Conservation (phyloP, 2,888 invertebrate species). For the Campopleginae sp. region DNA sequence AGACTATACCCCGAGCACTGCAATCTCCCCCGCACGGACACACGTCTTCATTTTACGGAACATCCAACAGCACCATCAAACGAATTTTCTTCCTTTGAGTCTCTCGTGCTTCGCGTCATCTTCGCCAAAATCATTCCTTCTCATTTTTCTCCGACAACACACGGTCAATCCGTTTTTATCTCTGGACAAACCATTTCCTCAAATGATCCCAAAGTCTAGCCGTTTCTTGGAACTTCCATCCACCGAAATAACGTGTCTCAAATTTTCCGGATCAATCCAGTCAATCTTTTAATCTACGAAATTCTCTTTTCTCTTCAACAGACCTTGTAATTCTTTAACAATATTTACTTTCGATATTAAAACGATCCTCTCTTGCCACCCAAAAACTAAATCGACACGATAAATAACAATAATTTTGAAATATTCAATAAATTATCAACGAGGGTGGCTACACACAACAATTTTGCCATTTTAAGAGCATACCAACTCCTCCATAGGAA, state of each 20-base stretch:
- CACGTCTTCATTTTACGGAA: constrained; percentile 40
- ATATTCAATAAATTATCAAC: no score
- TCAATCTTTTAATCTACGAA: no score
- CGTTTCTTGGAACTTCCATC: neutral
- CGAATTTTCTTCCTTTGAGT: neutral
- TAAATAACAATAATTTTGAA: no score
- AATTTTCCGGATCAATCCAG: neutral
- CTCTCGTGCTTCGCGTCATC: neutral
- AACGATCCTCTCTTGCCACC: no score
- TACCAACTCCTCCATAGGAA: no score
- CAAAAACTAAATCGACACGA: no score
- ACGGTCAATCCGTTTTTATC: constrained; percentile 3
- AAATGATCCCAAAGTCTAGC: neutral
- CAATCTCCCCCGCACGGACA: constrained; percentile 34
- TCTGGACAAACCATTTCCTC: neutral
- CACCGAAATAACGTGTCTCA: neutral
- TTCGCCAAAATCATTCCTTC: neutral
- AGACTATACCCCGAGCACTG: constrained; percentile 16
- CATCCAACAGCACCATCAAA: constrained; percentile 10
- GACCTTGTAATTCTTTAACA: no score
- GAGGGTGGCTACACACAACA: no score
- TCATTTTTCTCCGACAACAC: neutral
- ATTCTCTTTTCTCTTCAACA: no score
- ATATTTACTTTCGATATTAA: no score
- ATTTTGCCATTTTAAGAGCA: no score